A percentile compares a stretch with the other conserved stretches of the same genome.
Evolutionary conservation across 2,888 invertebrate genomes (phyloP).

Genomic region (Lochmaea crataegi): DNA sequence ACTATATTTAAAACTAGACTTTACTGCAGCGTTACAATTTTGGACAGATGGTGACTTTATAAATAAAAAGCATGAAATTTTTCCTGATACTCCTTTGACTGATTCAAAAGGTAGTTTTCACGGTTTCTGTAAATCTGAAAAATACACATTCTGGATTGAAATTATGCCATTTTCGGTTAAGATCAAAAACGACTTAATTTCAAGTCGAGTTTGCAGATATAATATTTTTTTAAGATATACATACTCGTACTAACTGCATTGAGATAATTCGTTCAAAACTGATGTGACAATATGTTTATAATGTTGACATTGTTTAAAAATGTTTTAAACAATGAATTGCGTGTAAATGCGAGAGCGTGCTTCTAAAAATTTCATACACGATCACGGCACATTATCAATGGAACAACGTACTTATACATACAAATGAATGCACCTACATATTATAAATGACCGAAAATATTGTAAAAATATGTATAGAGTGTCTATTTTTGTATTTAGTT

Average conservation of each 20-base stretch:
- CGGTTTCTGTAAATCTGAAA: background rate
- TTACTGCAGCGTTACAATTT: too few relatives aligned
- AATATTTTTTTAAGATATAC: too few relatives aligned
- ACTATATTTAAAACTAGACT: too few relatives aligned
- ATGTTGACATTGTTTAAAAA: conserved; percentile 29
- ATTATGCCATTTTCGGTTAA: background rate
- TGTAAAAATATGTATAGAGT: background rate
- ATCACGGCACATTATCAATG: conserved; percentile 42
- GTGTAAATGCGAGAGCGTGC: conserved; percentile 52
- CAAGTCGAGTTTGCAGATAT: too few relatives aligned
- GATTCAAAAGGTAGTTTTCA: too few relatives aligned
- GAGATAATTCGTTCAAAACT: conserved; percentile 25
- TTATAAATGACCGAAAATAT: background rate
- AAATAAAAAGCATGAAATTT: too few relatives aligned
- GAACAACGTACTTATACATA: conserved; percentile 38
- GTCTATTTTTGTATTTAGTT: too few relatives aligned
- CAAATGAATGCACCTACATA: conserved; percentile 48
- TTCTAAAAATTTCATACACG: conserved; percentile 44
- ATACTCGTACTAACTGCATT: too few relatives aligned
- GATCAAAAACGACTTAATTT: background rate
- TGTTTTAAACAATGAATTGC: conserved; percentile 32
- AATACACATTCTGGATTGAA: background rate
- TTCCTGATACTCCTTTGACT: too few relatives aligned
- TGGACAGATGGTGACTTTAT: too few relatives aligned
- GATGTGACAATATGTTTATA: conserved; percentile 29